Conservation (phyloP, 1,140 invertebrate species). For the Dryas iulia region DNA sequence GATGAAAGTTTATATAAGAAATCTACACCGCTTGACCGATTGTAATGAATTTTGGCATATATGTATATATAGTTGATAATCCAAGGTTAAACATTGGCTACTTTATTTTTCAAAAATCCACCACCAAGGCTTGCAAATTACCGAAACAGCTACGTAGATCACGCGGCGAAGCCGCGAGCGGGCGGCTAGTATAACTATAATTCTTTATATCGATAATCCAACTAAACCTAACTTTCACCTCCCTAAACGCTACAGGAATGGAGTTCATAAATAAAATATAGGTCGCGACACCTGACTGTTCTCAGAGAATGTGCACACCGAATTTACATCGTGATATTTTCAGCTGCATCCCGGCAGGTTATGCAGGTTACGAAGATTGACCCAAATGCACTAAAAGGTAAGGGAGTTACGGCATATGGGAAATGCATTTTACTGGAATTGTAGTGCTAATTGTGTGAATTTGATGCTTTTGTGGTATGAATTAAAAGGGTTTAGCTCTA, state of each 20-base stretch:
- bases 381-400: neutral
- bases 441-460: neutral
- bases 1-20: no score
- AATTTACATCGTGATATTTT: constrained; percentile 33
- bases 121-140: no score
- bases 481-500: no score
- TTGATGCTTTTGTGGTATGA: neutral
- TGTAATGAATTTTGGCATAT: no score
- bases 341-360: neutral
- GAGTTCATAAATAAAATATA: constrained; percentile 43
- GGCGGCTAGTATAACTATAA: neutral
- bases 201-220: neutral
- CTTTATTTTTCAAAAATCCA: no score
- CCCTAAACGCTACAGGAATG: constrained; percentile 20
- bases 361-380: constrained; percentile 7
- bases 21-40: no score
- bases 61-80: no score
- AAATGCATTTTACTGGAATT: neutral
- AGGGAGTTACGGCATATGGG: neutral
- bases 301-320: constrained; percentile 30
- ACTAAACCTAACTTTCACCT: neutral
- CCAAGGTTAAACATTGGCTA: no score
- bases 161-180: no score
- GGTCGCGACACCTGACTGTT: constrained; percentile 40
- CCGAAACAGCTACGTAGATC: no score